Evolutionary conservation across 1,140 invertebrate genomes (phyloP).

Genomic region (Globodera ellingtonae): DNA sequence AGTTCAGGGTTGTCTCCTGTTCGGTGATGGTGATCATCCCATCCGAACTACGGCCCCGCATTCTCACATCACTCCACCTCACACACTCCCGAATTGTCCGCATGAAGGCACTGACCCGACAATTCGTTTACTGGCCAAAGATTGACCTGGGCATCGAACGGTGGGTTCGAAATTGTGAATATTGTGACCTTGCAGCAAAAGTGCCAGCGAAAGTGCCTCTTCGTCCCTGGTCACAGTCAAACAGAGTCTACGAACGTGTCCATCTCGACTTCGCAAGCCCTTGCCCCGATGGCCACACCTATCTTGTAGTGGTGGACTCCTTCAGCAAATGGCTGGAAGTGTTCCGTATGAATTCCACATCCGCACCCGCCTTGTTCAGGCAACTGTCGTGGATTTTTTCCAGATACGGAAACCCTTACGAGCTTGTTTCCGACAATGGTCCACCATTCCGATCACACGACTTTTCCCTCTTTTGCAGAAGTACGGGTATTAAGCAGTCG

Average conservation of each 20-base stretch:
- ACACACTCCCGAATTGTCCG: conserved; percentile 61
- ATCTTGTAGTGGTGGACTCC: conserved; percentile 67
- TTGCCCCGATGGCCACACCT: conserved; percentile 51
- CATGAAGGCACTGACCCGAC: conserved; percentile 68
- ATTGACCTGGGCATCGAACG: conserved; percentile 40
- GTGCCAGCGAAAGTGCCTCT: conserved; percentile 20
- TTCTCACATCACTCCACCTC: conserved; percentile 67
- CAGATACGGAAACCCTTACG: too few relatives aligned
- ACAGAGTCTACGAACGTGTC: conserved; percentile 46
- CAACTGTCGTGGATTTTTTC: too few relatives aligned
- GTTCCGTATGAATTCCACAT: too few relatives aligned
- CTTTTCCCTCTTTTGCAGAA: too few relatives aligned
- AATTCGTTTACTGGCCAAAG: conserved; percentile 66
- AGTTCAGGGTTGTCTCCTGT: not conserved
- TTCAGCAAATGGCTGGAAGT: conserved; percentile 37
- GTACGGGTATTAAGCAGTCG: too few relatives aligned
- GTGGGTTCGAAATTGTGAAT: too few relatives aligned
- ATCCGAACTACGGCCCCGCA: conserved; percentile 56
- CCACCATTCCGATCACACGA: too few relatives aligned
- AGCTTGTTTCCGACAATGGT: too few relatives aligned
- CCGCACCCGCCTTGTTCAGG: too few relatives aligned
- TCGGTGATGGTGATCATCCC: conserved; percentile 66
- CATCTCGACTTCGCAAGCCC: conserved; percentile 68
- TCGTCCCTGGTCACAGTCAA: conserved; percentile 14
- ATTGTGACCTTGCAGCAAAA: too few relatives aligned